phyloP scores from a whole-genome alignment of 2,888 invertebrate genomes.

The Clivina fossor region DNA sequence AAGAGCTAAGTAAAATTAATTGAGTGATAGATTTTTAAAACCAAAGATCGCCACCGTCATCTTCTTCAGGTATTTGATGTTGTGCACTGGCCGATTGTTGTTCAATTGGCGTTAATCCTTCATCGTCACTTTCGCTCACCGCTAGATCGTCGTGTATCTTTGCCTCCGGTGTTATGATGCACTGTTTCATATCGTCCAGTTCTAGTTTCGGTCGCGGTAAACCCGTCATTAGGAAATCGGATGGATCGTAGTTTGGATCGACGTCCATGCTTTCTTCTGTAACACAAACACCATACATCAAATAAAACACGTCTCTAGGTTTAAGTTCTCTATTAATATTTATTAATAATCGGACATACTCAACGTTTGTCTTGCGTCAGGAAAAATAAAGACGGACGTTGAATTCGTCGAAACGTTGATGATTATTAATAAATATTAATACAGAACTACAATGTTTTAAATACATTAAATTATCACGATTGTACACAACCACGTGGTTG shows the following conservation, averaged over 20 bases:
- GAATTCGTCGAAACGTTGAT: too few relatives aligned
- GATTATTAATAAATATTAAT: too few relatives aligned
- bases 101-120: slow-evolving; percentile 46
- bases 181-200: slow-evolving; percentile 50
- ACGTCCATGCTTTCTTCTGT: slow-evolving; percentile 72
- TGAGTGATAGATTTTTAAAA: slow-evolving; percentile 55
- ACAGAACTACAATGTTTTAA: too few relatives aligned
- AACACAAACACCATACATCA: slow-evolving; percentile 39
- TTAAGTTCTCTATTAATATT: too few relatives aligned
- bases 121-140: slow-evolving; percentile 77
- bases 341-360: too few relatives aligned
- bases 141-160: slow-evolving; percentile 75
- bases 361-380: too few relatives aligned
- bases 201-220: slow-evolving; percentile 44
- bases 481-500: too few relatives aligned
- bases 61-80: slow-evolving; percentile 51
- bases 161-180: slow-evolving; percentile 47
- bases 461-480: too few relatives aligned
- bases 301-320: too few relatives aligned
- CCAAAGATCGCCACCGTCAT: slow-evolving; percentile 61
- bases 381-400: too few relatives aligned
- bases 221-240: slow-evolving; percentile 73
- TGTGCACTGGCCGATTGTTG: slow-evolving; percentile 38
- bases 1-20: too few relatives aligned
- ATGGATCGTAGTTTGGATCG: slow-evolving; percentile 84